Percentiles rank a stretch among this genome's conserved stretches.
Evolutionary conservation across 2,888 invertebrate genomes (phyloP).

Genomic region (Drosophila setosimentum): DNA sequence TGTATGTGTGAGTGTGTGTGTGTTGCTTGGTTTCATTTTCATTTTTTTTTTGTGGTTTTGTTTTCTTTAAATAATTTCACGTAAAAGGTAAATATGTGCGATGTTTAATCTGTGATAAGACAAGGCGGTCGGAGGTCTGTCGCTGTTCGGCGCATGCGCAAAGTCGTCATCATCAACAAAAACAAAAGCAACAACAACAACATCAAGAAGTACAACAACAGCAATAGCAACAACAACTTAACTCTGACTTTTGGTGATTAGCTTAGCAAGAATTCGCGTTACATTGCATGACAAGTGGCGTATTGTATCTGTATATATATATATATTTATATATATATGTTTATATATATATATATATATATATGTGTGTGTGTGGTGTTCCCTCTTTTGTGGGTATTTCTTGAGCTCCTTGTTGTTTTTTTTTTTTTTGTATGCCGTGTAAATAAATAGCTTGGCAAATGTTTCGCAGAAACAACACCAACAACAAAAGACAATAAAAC

Average conservation of each 20-base stretch:
- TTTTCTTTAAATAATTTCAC: conserved; percentile 78
- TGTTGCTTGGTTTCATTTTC: conserved; percentile 51
- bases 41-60: conserved; percentile 54
- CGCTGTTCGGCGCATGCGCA: conserved; percentile 63
- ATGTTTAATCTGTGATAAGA: conserved; percentile 72
- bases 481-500: conserved; percentile 73
- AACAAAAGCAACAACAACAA: conserved; percentile 22
- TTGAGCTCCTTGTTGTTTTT: conserved; percentile 7
- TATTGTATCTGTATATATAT: conserved; percentile 3
- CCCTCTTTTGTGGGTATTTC: conserved; percentile 45
- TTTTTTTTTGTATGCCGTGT: conserved; percentile 33
- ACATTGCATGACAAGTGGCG: conserved; percentile 57
- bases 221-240: conserved; percentile 46
- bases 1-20: conserved; percentile 20
- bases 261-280: conserved; percentile 80
- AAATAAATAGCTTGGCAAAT: conserved; percentile 72
- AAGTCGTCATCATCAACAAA: conserved; percentile 45
- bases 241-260: conserved; percentile 73
- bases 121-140: conserved; percentile 37
- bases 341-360: conserved; percentile 13
- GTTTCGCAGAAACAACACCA: conserved; percentile 54
- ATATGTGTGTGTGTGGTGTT: conserved; percentile 30
- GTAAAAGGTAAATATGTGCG: conserved; percentile 71
- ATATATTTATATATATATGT: conserved; percentile 6
- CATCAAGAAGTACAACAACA: conserved; percentile 20